These are phyloP conservation scores for Meteorus sp. DNA, from an alignment of 1,140 invertebrate species.

Conservation along the genomic window DNA sequence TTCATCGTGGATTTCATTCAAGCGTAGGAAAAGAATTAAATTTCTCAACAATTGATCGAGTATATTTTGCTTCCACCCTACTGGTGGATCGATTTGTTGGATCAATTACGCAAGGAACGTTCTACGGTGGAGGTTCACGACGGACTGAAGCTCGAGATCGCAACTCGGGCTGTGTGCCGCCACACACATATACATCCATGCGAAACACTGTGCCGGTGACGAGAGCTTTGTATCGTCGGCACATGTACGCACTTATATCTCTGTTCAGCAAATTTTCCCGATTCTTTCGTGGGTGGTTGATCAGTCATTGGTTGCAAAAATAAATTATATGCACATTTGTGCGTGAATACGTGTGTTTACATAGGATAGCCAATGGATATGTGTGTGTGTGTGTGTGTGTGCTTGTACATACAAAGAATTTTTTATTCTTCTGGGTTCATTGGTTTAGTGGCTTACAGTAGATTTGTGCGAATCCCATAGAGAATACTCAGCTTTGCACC, in stretches of 20 bases:
- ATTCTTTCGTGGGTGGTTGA: neutral
- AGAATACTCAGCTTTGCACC: too few species aligned
- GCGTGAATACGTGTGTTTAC: neutral
- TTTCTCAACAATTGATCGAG: neutral
- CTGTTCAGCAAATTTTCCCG: neutral
- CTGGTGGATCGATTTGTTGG: constrained; percentile 1
- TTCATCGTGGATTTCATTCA: neutral
- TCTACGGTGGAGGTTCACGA: constrained; percentile 44
- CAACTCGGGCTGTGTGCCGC: constrained; percentile 25
- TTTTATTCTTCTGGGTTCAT: too few species aligned
- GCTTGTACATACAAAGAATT: too few species aligned
- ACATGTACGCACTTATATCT: constrained; percentile 14
- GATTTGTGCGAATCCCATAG: too few species aligned
- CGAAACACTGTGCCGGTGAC: neutral
- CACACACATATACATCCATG: constrained; percentile 9
- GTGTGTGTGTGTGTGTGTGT: too few species aligned
- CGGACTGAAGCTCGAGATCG: constrained; percentile 45
- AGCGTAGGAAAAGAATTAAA: neutral
- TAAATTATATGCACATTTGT: too few species aligned
- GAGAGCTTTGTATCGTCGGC: constrained; percentile 1
- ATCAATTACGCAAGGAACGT: constrained; percentile 30
- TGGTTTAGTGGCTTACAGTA: too few species aligned
- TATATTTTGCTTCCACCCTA: neutral
- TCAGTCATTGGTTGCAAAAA: too few species aligned
- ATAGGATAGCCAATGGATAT: too few species aligned